phyloP scores from a whole-genome alignment of 2,888 invertebrate genomes.

The Parnassius mnemosyne region DNA sequence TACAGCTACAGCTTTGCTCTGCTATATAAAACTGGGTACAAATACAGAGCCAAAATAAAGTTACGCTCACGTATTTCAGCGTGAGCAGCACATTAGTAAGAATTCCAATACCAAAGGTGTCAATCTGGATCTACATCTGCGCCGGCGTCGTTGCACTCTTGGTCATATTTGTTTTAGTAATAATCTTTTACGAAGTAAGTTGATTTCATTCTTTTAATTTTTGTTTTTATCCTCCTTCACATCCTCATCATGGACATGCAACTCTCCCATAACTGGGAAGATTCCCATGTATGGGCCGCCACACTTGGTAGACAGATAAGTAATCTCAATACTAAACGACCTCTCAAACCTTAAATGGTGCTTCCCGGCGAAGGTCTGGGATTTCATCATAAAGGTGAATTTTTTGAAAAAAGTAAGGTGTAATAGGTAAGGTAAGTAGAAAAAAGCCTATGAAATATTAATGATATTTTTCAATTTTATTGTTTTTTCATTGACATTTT shows the following conservation, averaged over 20 bases:
- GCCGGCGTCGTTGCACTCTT: constrained; percentile 32
- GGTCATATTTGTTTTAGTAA: constrained; percentile 30
- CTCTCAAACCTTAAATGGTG: neutral
- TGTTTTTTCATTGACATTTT: neutral
- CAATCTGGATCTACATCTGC: constrained; percentile 31
- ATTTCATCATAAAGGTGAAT: neutral
- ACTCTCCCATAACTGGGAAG: too few species aligned
- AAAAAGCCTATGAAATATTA: neutral
- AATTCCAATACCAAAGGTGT: constrained; percentile 19
- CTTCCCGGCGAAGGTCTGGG: neutral
- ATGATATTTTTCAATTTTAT: neutral
- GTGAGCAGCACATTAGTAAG: constrained; percentile 24
- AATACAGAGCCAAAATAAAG: neutral
- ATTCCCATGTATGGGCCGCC: neutral
- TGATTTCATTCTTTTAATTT: neutral
- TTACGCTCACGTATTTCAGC: constrained; percentile 29
- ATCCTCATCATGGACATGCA: too few species aligned
- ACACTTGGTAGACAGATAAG: neutral
- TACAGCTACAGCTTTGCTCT: too few species aligned
- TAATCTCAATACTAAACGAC: neutral
- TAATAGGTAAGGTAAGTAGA: neutral
- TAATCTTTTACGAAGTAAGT: constrained; percentile 35
- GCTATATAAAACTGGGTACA: too few species aligned
- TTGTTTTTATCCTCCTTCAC: too few species aligned
- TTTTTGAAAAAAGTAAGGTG: too few species aligned